These are phyloP conservation scores for Egretta garzetta DNA, from an alignment of 2,113 vertebrate genomes.

Conservation along the genomic window DNA sequence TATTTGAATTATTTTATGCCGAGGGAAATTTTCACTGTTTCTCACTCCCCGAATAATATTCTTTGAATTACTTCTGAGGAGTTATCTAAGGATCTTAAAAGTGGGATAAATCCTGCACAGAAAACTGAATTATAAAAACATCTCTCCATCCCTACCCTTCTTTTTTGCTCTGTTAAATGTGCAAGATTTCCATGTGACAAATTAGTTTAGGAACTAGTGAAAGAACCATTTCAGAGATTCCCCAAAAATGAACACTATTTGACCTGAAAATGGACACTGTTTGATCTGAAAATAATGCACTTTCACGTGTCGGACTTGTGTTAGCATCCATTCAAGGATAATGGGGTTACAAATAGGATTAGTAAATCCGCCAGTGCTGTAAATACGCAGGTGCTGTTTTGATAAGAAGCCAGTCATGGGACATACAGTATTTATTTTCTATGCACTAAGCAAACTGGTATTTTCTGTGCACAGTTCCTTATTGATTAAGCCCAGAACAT, in stretches of 20 bases:
- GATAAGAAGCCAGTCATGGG: background rate
- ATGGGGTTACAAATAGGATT: background rate
- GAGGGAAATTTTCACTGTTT: slow-evolving; percentile 30
- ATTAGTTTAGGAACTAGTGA: background rate
- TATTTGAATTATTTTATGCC: slow-evolving; percentile 2
- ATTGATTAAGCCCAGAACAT: background rate
- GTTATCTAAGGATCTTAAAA: background rate
- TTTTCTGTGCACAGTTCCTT: background rate
- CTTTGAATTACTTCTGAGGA: background rate
- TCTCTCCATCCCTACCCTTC: background rate
- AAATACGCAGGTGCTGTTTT: background rate
- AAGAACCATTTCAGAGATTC: background rate
- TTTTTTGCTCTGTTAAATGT: background rate
- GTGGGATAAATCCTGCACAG: background rate
- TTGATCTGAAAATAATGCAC: background rate
- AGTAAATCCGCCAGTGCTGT: background rate
- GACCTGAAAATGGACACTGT: background rate
- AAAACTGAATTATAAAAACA: slow-evolving; percentile 18
- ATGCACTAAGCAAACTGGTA: background rate
- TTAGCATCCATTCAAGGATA: background rate
- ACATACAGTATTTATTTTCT: background rate
- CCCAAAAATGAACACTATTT: background rate
- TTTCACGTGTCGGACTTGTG: background rate
- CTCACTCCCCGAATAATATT: background rate
- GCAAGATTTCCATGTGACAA: background rate